Percentiles rank a stretch among this genome's conserved stretches.
phyloP scores from a whole-genome alignment of 2,888 invertebrate genomes.

The Magallana nippona region DNA sequence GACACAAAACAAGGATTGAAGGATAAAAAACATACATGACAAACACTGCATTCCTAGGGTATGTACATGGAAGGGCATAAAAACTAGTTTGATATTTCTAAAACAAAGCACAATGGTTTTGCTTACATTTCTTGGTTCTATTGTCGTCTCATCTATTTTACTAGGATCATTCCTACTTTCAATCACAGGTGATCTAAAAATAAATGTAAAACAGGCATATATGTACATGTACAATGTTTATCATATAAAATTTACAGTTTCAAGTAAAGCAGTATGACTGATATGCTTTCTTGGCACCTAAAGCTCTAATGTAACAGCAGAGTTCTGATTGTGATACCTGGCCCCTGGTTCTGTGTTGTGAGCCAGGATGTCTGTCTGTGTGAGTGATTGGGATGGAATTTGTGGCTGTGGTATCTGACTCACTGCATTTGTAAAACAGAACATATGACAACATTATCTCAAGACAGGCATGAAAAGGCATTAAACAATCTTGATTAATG shows the following conservation, averaged over 20 bases:
- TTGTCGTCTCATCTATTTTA: conserved; percentile 36
- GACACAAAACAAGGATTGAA: too few species aligned
- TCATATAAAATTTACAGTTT: neutral
- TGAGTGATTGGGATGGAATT: conserved; percentile 52
- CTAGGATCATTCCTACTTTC: conserved; percentile 37
- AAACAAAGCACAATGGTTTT: too few species aligned
- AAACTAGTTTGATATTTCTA: too few species aligned
- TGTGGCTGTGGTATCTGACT: conserved; percentile 18
- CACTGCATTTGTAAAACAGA: neutral
- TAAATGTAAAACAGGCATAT: neutral
- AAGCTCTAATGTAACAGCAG: neutral
- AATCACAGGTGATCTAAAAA: conserved; percentile 43
- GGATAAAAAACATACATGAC: too few species aligned
- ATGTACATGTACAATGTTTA: neutral
- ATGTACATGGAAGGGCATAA: too few species aligned
- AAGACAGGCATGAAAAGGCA: neutral
- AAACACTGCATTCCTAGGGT: too few species aligned
- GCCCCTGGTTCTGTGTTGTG: conserved; percentile 41
- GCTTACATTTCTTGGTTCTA: neutral
- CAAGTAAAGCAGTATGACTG: too few species aligned
- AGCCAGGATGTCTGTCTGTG: conserved; percentile 46
- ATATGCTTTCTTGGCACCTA: too few species aligned
- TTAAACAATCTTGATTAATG: too few species aligned
- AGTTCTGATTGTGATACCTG: conserved; percentile 16
- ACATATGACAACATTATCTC: neutral